Conservation (phyloP, 2,113 vertebrate species). For the Erythrocercus mccallii region DNA sequence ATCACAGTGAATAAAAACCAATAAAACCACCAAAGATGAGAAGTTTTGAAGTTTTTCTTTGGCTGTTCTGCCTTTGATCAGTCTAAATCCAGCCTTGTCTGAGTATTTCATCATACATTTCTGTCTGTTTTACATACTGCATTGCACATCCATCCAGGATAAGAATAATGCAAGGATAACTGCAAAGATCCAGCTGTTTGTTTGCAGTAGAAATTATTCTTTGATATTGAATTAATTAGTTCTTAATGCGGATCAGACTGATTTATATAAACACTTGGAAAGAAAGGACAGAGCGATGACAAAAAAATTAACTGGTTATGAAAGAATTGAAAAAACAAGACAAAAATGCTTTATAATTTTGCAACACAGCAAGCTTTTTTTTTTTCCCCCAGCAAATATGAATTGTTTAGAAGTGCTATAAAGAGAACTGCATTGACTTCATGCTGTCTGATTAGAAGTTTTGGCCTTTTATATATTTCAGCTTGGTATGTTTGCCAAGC, state of each 20-base stretch:
- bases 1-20: background rate
- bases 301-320: background rate
- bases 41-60: background rate
- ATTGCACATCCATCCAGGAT: background rate
- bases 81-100: background rate
- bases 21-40: background rate
- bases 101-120: background rate
- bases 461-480: background rate
- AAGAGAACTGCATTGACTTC: background rate
- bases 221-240: slow-evolving; percentile 14
- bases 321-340: slow-evolving; percentile 13
- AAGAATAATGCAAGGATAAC: background rate
- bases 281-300: background rate
- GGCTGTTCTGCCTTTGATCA: background rate
- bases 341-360: background rate
- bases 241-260: background rate
- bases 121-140: background rate
- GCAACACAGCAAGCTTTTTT: background rate
- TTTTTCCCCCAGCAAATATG: background rate
- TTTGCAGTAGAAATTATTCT: slow-evolving; percentile 6
- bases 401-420: background rate
- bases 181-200: background rate
- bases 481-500: slow-evolving; percentile 36
- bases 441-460: slow-evolving; percentile 11
- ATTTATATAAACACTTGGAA: background rate